Base-by-base conservation (phyloP, 2,113 vertebrate genomes). In the Ploceus nigricollis region DNA sequence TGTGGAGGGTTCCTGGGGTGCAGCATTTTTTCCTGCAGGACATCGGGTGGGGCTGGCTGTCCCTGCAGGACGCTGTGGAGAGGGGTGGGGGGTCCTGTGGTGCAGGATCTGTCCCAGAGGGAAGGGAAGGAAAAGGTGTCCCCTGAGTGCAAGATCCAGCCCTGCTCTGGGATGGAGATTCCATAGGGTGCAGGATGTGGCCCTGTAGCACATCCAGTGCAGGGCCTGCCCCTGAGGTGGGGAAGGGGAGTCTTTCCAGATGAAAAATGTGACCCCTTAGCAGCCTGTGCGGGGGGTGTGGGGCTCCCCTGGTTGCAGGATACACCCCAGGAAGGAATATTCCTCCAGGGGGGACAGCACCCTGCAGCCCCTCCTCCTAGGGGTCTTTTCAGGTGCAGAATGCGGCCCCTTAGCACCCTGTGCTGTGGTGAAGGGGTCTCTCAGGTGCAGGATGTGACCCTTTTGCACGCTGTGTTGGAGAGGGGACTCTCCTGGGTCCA, bases 211-310 rank as follows among this genome's bases (percentile, higher is more conserved):
- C 47, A 9, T 39, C 23, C 35, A 10, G 8, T 22, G 42, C 68
- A 47, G 20, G 20, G 31, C 48, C 51, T 56, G 19, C 15, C 27
- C 31, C 31, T 35, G 21, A 22, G 35, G 25, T 23, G 17, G 39
- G 27, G 15, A 44, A 28, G 9, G 13, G 7, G 44, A 25, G 4
- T 21, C 11, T 53, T 39, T 54, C n/a, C 58, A 28, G 30, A 24
- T 20, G 35, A 19, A 57, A 30, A 48, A 42, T 11, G 24, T 20
- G 13, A 75, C 60, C 24, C 28, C 19, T 39, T 19, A 61, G 23
- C 17, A 23, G 15, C 33, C 19, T n/a, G 54, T n/a, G 23, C 1
- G 1, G 15, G 10, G 7, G 3, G 18, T 10, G 18, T 18, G 4
- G 3, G 33, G 14, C n/a, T 28, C 40, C 28, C 40, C 25, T 44